Evolutionary conservation across 1,140 invertebrate genomes (phyloP), one percentile per base, ranked within the genome.

Genomic region (Drosophila lowei): DNA sequence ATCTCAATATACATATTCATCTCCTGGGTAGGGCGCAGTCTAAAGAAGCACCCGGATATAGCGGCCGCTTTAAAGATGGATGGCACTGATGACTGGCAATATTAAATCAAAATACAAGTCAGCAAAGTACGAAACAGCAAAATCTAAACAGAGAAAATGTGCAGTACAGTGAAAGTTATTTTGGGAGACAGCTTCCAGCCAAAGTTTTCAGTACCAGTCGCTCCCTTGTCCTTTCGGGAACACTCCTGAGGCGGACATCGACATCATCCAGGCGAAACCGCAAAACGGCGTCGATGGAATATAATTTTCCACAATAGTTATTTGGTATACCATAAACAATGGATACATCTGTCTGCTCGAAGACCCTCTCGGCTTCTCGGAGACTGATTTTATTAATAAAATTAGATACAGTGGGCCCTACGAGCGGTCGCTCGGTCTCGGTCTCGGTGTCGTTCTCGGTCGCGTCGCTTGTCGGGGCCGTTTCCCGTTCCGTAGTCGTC

Each of bases 341-440:
- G 42, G 47, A 23, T 28, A 43, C 15, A 38, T 13, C 43, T 11
- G 38, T 13, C 43, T 11, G 43, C 18, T 48, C 43, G 18, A 68
- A 52, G 67, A 61, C 42, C 41, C 67, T 52, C 41, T 23, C 11
- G 25, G 9, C 25, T 15, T 38, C 62, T 44, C 41, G 52, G 65
- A 53, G 48, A 28, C 23, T 16, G 47, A 28, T 60, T 70, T 71
- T 71, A 71, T 71, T 74, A 58, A 64, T 65, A 74, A 74, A 43
- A 58, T 46, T 65, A 74, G 61, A 43, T 42, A 65, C 57, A 72
- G 68, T 54, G 62, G 62, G 44, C 30, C 50, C 65, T 56, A 18
- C 11, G 6, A 53, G 11, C 21, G 34, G 43, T 15, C n/a, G 57
- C 18, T 1, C n/a, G 25, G 6, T 30, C 30, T 30, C 8, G 34